Percentiles rank a stretch among this genome's conserved stretches.
phyloP scores from a whole-genome alignment of 1,140 invertebrate species.

The Rhynchophorus ferrugineus region DNA sequence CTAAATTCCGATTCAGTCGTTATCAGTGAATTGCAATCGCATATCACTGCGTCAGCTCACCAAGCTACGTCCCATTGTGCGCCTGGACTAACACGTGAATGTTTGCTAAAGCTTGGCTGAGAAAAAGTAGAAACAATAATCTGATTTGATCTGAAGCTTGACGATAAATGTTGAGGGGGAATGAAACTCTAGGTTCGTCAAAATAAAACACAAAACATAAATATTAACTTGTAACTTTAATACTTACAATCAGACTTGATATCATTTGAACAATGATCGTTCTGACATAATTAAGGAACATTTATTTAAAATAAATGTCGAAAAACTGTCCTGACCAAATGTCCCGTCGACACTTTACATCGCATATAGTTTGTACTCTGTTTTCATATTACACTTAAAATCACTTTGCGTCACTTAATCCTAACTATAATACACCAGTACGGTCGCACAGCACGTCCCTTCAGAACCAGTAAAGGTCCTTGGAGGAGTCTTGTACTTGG shows the following conservation, averaged over 20 bases:
- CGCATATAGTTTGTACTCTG: slow-evolving; percentile 33
- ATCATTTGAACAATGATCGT: slow-evolving; percentile 25
- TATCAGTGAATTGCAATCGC: too few relatives aligned
- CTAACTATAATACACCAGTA: slow-evolving; percentile 24
- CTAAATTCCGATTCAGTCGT: neutral
- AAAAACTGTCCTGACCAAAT: slow-evolving; percentile 4
- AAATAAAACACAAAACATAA: slow-evolving; percentile 14
- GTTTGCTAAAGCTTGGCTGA: too few relatives aligned
- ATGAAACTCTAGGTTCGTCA: too few relatives aligned
- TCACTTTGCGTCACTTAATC: slow-evolving; percentile 31
- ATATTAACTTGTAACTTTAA: slow-evolving; percentile 28
- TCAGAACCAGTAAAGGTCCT: slow-evolving; percentile 52
- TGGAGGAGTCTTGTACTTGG: slow-evolving; percentile 51
- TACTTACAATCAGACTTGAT: slow-evolving; percentile 32
- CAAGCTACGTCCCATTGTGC: too few relatives aligned
- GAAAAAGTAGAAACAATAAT: too few relatives aligned
- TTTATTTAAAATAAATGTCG: slow-evolving; percentile 36
- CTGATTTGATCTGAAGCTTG: too few relatives aligned
- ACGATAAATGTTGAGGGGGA: too few relatives aligned
- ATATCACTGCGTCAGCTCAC: too few relatives aligned
- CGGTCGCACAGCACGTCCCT: slow-evolving; percentile 1
- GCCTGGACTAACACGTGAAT: too few relatives aligned
- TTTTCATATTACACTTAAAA: slow-evolving; percentile 37
- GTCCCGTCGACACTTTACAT: slow-evolving; percentile 24
- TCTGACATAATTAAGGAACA: slow-evolving; percentile 34